A percentile compares a stretch with the other conserved stretches of the same genome.
Conservation (phyloP, 1,140 invertebrate species). For the Zaprionus tsacasi region DNA sequence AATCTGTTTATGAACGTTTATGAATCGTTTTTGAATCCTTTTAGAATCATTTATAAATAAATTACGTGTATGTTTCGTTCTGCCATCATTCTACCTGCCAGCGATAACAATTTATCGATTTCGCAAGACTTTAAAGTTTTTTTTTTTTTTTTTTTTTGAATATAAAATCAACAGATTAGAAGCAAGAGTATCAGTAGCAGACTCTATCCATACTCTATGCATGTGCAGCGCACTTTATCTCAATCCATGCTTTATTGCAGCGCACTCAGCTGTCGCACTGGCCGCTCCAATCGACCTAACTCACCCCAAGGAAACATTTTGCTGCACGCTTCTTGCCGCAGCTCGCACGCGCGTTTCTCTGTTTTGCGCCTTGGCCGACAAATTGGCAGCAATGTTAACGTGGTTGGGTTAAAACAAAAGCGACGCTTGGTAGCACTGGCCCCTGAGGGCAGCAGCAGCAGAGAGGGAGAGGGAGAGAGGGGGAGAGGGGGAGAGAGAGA, state of each 20-base stretch:
- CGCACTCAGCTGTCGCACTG: neutral
- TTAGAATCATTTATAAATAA: no score
- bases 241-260: neutral
- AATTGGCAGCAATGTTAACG: conserved; percentile 70
- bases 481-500: neutral
- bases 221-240: no score
- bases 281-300: neutral
- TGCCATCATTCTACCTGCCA: no score
- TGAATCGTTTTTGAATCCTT: no score
- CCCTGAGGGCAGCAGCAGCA: neutral
- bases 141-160: no score
- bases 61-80: no score
- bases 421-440: conserved; percentile 61
- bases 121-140: no score
- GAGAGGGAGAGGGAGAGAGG: neutral
- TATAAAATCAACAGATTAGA: no score
- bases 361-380: conserved; percentile 63
- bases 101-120: no score
- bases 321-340: conserved; percentile 31
- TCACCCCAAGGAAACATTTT: conserved; percentile 34
- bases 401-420: conserved; percentile 74
- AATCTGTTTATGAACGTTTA: no score
- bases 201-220: no score
- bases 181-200: no score
- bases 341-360: conserved; percentile 43